A percentile compares a stretch with the other conserved stretches of the same genome.
phyloP scores from a whole-genome alignment of 2,797 vertebrate genomes.

The Centropyge bicolor region DNA sequence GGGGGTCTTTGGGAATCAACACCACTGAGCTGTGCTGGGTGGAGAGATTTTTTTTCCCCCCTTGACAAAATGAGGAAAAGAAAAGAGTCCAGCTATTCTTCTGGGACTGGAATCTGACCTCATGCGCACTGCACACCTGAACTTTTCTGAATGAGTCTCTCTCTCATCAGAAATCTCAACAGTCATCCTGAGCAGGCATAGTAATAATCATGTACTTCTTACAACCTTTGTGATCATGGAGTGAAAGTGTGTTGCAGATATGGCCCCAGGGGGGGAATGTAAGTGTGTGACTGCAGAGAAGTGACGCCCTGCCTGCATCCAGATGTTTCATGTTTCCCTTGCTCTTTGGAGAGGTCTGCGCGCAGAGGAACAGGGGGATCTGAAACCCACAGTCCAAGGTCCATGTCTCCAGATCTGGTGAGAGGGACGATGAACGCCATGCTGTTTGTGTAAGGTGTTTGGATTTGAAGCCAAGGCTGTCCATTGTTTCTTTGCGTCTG shows the following conservation, averaged over 20 bases:
- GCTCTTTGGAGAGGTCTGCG: constrained; percentile 53
- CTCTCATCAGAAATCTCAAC: constrained; percentile 18
- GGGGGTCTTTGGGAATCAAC: constrained; percentile 72
- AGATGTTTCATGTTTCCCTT: constrained; percentile 83
- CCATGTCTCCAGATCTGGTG: constrained; percentile 17
- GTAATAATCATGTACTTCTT: constrained; percentile 11
- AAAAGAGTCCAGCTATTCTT: constrained; percentile 33
- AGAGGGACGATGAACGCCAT: background rate
- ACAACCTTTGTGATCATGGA: constrained; percentile 29
- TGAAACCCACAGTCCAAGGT: background rate
- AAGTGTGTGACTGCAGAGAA: constrained; percentile 59
- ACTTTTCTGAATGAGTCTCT: constrained; percentile 19
- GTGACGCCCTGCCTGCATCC: constrained; percentile 78
- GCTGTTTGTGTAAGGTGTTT: constrained; percentile 27
- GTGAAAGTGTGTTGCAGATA: constrained; percentile 47
- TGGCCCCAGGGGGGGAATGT: constrained; percentile 52
- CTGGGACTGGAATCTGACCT: constrained; percentile 42
- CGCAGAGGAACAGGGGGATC: constrained; percentile 21
- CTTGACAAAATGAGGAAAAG: constrained; percentile 53
- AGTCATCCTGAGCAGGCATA: background rate
- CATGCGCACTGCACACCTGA: constrained; percentile 66
- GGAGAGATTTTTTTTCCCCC: constrained; percentile 42
- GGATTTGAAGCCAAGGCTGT: constrained; percentile 13
- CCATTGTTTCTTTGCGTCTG: background rate
- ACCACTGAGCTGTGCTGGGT: constrained; percentile 48